Base-by-base conservation (phyloP, 2,888 invertebrate species). In the Pandemis heparana region DNA sequence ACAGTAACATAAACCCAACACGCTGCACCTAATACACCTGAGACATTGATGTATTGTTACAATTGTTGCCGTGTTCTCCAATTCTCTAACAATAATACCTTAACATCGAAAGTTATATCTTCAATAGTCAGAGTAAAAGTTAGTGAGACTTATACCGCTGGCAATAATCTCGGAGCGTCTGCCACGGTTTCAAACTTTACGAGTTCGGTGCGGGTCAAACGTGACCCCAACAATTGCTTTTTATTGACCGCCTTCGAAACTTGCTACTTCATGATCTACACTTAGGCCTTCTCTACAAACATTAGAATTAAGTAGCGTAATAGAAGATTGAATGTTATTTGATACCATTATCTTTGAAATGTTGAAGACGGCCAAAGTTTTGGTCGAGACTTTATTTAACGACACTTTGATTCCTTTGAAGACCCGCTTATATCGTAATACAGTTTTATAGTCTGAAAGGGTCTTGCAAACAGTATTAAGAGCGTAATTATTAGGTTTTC, bases 111-210 rank as follows among this genome's bases (percentile, higher is more conserved):
- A 32, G 14, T 61, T 65, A 41, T 63, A 64, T 63, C 59, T n/a
- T 46, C 67, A 38, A 67, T 63, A 63, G 67, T 61, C 41, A 66
- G 48, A 61, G 61, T 62, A 62, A 71, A 72, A 73, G 68, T 68
- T 73, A 59, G 46, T 59, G 63, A 38, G 64, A 73, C 63, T 68
- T 61, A 59, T 59, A 63, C 68, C 48, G 46, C 10, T 4, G 41
- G 16, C 66, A 72, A 68, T 68, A 71, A 63, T 68, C 59, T 41
- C 10, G 56, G 59, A 63, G 61, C 39, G 18, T 43, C 68, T 32
- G 18, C 39, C 39, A 75, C 75, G 77, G 71, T 71, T 71, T 64
- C 46, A 64, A 78, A 79, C 66, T 80, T 82, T 79, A 81, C 75
- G 78, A 78, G 65, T 68, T 61, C 60, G 75, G 71, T 73, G 69